These are phyloP conservation scores for Rhineura floridana DNA, from an alignment of 2,113 vertebrate genomes.

Conservation along the genomic window DNA sequence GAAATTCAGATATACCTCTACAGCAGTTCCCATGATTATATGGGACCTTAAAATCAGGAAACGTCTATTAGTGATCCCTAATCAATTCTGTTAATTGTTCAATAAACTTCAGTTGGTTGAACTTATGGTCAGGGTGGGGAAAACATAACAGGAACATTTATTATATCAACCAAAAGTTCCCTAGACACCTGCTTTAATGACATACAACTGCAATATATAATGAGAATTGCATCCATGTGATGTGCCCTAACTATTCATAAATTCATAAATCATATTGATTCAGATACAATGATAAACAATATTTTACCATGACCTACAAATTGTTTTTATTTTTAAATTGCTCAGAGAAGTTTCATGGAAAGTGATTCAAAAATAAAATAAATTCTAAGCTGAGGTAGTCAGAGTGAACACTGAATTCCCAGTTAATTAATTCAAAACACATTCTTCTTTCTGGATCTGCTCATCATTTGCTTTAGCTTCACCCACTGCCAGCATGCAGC, in stretches of 20 bases:
- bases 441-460: no score
- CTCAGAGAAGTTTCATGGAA: no score
- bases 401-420: no score
- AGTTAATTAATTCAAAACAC: no score
- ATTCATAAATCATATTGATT: not conserved
- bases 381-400: no score
- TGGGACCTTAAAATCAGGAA: not conserved
- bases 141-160: no score
- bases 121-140: not conserved
- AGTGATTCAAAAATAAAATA: no score
- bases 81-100: not conserved
- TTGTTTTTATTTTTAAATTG: no score
- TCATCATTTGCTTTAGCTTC: no score
- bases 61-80: not conserved
- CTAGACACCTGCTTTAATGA: not conserved
- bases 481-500: no score
- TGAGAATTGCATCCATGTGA: not conserved
- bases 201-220: not conserved
- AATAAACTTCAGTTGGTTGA: not conserved
- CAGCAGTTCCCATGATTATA: not conserved
- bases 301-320: no score
- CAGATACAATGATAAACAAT: not conserved
- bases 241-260: not conserved
- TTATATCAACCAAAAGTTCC: not conserved
- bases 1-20: not conserved